Evolutionary conservation across 2,113 vertebrate species (phyloP).

Genomic region (Cyanoderma ruficeps): DNA sequence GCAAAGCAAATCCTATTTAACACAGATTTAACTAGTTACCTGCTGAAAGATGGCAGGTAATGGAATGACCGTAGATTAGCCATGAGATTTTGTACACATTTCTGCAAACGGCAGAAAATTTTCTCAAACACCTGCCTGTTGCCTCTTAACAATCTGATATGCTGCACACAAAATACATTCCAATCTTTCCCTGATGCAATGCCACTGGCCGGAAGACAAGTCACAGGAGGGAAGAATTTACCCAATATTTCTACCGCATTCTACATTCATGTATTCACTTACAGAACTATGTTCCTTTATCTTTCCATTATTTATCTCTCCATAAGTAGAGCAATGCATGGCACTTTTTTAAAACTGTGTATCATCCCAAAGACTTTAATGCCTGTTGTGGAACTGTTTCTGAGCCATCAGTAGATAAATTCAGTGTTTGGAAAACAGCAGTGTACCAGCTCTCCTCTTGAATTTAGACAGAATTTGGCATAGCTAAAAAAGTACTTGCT

Average conservation of each 20-base stretch:
- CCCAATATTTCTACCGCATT: neutral
- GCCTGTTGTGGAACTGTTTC: neutral
- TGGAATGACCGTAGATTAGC: neutral
- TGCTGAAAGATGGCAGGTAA: neutral
- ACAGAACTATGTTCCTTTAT: neutral
- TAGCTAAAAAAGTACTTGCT: neutral
- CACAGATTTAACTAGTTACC: neutral
- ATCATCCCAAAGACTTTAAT: neutral
- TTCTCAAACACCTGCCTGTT: neutral
- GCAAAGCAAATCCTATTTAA: constrained; percentile 22
- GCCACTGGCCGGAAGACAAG: neutral
- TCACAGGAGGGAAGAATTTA: neutral
- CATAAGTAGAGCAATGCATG: neutral
- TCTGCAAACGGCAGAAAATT: neutral
- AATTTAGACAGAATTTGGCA: neutral
- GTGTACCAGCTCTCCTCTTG: neutral
- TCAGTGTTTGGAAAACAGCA: neutral
- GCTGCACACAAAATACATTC: neutral
- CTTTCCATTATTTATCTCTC: neutral
- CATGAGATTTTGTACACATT: neutral
- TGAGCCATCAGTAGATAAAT: neutral
- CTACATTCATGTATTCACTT: neutral
- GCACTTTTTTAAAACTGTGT: neutral
- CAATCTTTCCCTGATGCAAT: neutral
- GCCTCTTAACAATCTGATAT: neutral